Evolutionary conservation across 2,797 vertebrate species (phyloP), one percentile per base, ranked within the genome.

Genomic region (Sebastes iracundus): DNA sequence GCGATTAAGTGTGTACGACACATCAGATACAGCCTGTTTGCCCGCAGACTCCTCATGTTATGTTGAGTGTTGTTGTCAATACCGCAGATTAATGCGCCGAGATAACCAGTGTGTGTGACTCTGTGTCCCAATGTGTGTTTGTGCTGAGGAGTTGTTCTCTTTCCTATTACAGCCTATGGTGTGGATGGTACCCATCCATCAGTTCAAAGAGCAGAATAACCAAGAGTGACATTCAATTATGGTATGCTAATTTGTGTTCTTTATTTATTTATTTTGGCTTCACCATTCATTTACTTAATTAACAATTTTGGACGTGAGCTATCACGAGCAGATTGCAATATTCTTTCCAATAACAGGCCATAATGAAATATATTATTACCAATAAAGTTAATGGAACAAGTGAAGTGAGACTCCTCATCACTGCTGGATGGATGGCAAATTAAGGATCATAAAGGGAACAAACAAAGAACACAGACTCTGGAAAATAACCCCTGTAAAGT

Each of bases 191-290:
- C 80, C 81, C 87, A 93, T 91, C 88, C 83, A 82, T 94, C 91
- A 93, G 88, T 92, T 90, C 88, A 92, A 91, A 93, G 89, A 92
- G 94, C 86, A 89, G 84, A 93, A 94, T 93, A 91, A 93, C 89
- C 86, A 87, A 91, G 90, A 92, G 90, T 96, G 94, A 92, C 95
- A 95, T 95, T 95, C 90, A 93, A 95, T 95, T 95, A 94, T 68
- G 69, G 22, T 94, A 95, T 95, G 95, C 90, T 94, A 95, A 95
- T 96, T 87, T 85, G 77, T 80, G 75, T 90, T 89, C 67, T 90
- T 93, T 93, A 81, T 93, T 92, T 91, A 90, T 94, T 91, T 94
- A 93, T 92, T 82, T 87, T 75, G 84, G 90, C 87, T 72, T 85
- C 79, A 68, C 79, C 85, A 93, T 94, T 93, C 82, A 94, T 95